phyloP scores from a whole-genome alignment of 2,888 invertebrate species.

The Stenchaetothrips biformis region DNA sequence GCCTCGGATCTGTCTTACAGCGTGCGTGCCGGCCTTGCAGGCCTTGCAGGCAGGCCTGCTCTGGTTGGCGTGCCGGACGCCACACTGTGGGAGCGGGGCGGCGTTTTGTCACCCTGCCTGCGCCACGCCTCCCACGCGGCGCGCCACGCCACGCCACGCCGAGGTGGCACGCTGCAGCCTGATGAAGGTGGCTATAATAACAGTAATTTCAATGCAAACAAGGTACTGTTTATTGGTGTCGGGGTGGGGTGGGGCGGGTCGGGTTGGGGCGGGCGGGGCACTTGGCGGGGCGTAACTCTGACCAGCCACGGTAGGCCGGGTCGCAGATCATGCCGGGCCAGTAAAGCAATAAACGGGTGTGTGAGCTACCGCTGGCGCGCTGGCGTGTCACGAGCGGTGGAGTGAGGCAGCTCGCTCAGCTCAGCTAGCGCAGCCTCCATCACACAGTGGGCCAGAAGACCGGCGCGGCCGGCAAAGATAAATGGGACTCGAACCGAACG shows the following conservation, averaged over 20 bases:
- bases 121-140: neutral
- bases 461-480: too few relatives aligned
- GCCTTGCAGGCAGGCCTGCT: too few relatives aligned
- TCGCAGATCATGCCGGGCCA: neutral
- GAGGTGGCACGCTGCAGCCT: neutral
- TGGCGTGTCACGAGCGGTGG: neutral
- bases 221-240: conserved; percentile 9
- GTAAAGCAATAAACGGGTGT: neutral
- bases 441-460: too few relatives aligned
- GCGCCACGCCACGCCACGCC: neutral
- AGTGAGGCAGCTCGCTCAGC: neutral
- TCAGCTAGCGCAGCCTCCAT: too few relatives aligned
- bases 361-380: neutral
- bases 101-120: neutral
- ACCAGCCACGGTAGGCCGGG: neutral
- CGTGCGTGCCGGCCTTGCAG: too few relatives aligned
- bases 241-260: neutral
- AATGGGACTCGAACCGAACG: too few relatives aligned
- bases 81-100: too few relatives aligned
- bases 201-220: conserved; percentile 23
- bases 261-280: neutral
- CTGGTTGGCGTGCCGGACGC: too few relatives aligned
- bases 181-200: conserved; percentile 18
- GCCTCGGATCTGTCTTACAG: too few relatives aligned
- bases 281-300: neutral